phyloP scores from a whole-genome alignment of 2,797 vertebrate species.

The Falco naumanni region DNA sequence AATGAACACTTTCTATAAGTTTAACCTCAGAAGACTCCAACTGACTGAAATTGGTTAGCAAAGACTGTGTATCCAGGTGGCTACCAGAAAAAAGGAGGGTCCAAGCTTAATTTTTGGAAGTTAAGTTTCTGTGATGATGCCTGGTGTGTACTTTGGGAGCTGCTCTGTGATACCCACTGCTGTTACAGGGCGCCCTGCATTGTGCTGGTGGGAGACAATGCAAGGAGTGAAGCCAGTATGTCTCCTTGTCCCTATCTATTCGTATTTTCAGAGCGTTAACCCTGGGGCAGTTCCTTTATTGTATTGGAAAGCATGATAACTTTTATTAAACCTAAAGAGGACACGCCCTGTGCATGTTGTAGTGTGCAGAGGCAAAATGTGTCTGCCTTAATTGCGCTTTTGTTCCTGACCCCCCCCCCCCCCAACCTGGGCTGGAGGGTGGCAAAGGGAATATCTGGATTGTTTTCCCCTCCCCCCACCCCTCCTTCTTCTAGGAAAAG shows the following conservation, averaged over 20 bases:
- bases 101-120: background rate
- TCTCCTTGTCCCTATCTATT: background rate
- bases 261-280: background rate
- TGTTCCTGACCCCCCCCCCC: background rate
- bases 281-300: background rate
- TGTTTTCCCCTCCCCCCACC: fast-evolving
- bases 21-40: background rate
- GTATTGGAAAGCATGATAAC: background rate
- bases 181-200: background rate
- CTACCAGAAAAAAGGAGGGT: background rate
- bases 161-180: background rate
- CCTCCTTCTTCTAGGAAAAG: background rate
- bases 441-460: background rate
- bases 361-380: background rate
- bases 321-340: background rate
- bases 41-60: background rate
- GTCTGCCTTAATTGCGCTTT: background rate
- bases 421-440: background rate
- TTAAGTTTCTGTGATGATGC: background rate
- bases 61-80: background rate
- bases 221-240: background rate
- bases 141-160: background rate
- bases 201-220: background rate
- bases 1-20: background rate
- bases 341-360: constrained; percentile 19